phyloP scores from a whole-genome alignment of 2,113 vertebrate species.

The Baryphthengus martii region DNA sequence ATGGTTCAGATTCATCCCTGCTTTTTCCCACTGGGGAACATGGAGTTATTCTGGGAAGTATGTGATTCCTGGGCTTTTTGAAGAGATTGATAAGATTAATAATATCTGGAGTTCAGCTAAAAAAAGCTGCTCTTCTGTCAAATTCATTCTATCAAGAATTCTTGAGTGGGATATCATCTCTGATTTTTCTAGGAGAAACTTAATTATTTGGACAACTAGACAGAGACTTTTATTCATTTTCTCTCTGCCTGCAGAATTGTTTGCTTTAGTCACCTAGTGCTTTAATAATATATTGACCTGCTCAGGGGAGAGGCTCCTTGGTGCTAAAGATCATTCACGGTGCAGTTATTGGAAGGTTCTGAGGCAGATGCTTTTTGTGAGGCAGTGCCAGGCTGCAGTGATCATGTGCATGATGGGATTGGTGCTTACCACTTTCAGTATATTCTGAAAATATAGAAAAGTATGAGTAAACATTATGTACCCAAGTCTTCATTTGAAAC shows the following conservation, averaged over 20 bases:
- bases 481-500: background rate
- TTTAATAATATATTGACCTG: background rate
- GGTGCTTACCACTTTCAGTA: background rate
- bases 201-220: background rate
- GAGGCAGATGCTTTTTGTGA: background rate
- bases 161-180: background rate
- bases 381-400: background rate
- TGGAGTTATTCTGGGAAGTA: background rate
- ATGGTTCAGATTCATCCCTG: background rate
- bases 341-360: background rate
- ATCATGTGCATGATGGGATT: fast-evolving
- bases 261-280: background rate
- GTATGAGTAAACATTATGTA: background rate
- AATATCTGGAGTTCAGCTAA: background rate
- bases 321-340: background rate
- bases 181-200: background rate
- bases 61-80: background rate
- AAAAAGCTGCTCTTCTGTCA: background rate
- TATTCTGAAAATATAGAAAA: background rate
- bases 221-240: background rate
- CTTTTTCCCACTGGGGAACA: background rate
- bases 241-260: background rate
- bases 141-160: background rate
- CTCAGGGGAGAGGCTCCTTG: background rate
- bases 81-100: background rate